Conservation (phyloP, 2,113 vertebrate species). For the Oryzias melastigma region DNA sequence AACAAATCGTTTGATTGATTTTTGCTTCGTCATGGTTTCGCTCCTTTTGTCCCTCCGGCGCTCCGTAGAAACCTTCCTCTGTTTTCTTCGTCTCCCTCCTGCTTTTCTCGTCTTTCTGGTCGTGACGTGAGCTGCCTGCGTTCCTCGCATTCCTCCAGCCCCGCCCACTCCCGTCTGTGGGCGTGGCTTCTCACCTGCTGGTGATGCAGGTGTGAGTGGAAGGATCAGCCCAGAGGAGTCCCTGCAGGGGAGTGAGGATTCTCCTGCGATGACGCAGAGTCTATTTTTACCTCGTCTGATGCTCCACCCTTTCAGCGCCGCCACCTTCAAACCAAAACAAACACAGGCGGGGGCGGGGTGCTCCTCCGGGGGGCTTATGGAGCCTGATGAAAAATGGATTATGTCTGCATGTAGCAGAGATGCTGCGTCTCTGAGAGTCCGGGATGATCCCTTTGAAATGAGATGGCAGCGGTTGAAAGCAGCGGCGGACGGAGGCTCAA, state of each 20-base stretch:
- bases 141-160: no score
- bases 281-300: slow-evolving; percentile 72
- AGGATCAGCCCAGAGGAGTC: slow-evolving; percentile 33
- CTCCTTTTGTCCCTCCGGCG: no score
- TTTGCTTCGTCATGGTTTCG: no score
- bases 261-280: slow-evolving; percentile 64
- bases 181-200: no score
- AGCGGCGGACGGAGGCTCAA: slow-evolving; percentile 50
- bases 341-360: slow-evolving; percentile 37
- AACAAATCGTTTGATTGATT: no score
- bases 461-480: slow-evolving; percentile 73
- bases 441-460: slow-evolving; percentile 66
- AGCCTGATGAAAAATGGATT: slow-evolving; percentile 56
- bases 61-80: no score
- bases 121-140: no score
- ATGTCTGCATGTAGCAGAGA: slow-evolving; percentile 39
- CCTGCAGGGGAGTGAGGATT: slow-evolving; percentile 54
- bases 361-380: slow-evolving; percentile 14
- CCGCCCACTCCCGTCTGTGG: no score
- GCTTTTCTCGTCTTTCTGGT: no score
- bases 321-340: slow-evolving; percentile 56
- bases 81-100: no score
- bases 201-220: no score
- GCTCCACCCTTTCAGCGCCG: slow-evolving; percentile 54
- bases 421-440: slow-evolving; percentile 41